Conservation (phyloP, 2,797 vertebrate genomes). For the Pseudochirops corinnae region DNA sequence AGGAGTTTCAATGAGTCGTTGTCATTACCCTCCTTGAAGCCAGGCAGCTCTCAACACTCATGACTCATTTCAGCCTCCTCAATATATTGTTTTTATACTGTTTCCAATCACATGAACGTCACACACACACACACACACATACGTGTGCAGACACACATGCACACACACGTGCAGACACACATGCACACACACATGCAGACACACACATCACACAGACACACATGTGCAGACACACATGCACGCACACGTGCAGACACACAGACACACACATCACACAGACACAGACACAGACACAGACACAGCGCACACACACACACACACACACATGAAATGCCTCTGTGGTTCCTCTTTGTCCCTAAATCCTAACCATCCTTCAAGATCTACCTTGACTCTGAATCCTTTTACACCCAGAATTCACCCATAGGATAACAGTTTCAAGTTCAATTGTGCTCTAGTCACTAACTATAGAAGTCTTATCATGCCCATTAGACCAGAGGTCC, state of each 20-base stretch:
- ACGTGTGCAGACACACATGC: too few relatives aligned
- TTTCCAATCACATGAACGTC: not conserved
- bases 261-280: not conserved
- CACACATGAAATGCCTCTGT: not conserved
- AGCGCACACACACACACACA: not conserved
- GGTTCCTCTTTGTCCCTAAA: not conserved
- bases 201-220: too few relatives aligned
- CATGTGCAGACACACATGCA: too few relatives aligned
- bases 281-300: not conserved
- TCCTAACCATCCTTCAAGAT: not conserved
- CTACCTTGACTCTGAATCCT: not conserved
- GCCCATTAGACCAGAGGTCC: not conserved
- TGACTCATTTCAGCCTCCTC: not conserved
- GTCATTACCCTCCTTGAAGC: not conserved
- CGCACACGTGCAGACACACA: too few relatives aligned
- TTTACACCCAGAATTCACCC: not conserved
- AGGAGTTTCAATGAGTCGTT: not conserved
- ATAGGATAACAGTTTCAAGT: not conserved
- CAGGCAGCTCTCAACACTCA: not conserved
- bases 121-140: not conserved
- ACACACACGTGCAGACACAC: too few relatives aligned
- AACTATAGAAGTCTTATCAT: not conserved
- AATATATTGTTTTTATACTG: not conserved
- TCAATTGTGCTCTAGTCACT: not conserved
- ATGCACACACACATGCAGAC: too few relatives aligned